Percentiles rank a stretch among this genome's conserved stretches.
These are phyloP conservation scores for Deilephila porcellus DNA, from an alignment of 2,888 invertebrate species.

Conservation along the genomic window DNA sequence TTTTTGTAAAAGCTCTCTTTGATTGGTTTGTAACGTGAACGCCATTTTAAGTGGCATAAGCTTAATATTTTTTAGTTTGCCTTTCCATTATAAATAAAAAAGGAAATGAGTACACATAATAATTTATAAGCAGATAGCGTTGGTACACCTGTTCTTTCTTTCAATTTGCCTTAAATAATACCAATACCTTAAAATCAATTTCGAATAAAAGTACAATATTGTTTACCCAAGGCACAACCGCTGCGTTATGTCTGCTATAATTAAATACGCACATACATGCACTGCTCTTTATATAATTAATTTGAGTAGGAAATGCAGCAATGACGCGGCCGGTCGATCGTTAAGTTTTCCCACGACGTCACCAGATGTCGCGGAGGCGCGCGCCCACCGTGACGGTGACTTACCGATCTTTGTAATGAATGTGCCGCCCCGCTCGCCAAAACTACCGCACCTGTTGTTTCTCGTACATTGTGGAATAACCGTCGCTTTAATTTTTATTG, in stretches of 20 bases:
- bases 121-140: too few relatives aligned
- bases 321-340: conserved; percentile 53
- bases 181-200: too few relatives aligned
- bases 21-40: background rate
- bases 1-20: background rate
- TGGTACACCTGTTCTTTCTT: too few relatives aligned
- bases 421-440: conserved; percentile 55
- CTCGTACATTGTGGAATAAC: conserved; percentile 40
- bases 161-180: too few relatives aligned
- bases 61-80: too few relatives aligned
- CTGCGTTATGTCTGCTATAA: background rate
- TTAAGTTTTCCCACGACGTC: conserved; percentile 83
- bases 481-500: background rate
- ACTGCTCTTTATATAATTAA: conserved; percentile 24
- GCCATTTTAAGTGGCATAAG: too few relatives aligned
- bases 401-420: conserved; percentile 79
- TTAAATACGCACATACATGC: background rate
- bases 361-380: conserved; percentile 69
- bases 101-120: too few relatives aligned
- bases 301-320: conserved; percentile 23
- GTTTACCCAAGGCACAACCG: background rate
- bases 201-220: background rate
- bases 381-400: conserved; percentile 80
- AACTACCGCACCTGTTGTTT: conserved; percentile 72
- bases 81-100: too few relatives aligned